Base-by-base conservation (phyloP, 2,888 invertebrate species). In the Dynastes hyllus region DNA sequence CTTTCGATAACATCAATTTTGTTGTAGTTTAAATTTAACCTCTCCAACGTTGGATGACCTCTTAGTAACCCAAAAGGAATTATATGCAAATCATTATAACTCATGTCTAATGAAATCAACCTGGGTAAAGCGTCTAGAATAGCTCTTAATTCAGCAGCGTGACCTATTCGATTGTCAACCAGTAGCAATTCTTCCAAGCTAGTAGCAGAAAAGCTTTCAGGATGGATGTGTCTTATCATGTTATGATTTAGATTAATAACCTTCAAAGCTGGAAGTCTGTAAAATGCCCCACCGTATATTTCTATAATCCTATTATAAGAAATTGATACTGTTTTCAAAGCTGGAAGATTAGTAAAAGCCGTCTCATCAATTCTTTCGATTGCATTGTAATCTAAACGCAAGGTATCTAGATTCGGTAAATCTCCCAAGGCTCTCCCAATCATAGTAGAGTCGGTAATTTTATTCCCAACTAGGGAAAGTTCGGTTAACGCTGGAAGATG, bases 11-110 rank as follows among this genome's bases (percentile, higher is more conserved):
- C 91, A 79, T 92, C 92, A 71, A 97, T 91, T 81, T 92, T 92
- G 85, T 97, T 97, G 87, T 94, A 93, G 86, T 96, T 95, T 78
- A 97, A 90, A 89, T 96, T 95, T 50, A 97, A 89, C 83, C 95
- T 92, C 88, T 96, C 96, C 82, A 97, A 87, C 73, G 93, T 94
- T 0, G 94, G 93, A 86, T 96, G 96, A 1, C 96, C 96, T 84
- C 94, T 91, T 9, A 97, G 87, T 0, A 94, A 93, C 0, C 96
- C 96, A 85, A 93, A 94, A 3, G 95, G 94, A 82, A 97, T 93
- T 82, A 94, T 93, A 83, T 93, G 92, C 22, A 97, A 87, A 82
- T 92, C 92, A 88, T 97, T 97, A 81, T 92, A 91, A 85, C 96
- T 95, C 86, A 95, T 90, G 85, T 97, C 96, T 71, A 97, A 90